phyloP scores from a whole-genome alignment of 2,113 vertebrate species.

The Ailurus styani region DNA sequence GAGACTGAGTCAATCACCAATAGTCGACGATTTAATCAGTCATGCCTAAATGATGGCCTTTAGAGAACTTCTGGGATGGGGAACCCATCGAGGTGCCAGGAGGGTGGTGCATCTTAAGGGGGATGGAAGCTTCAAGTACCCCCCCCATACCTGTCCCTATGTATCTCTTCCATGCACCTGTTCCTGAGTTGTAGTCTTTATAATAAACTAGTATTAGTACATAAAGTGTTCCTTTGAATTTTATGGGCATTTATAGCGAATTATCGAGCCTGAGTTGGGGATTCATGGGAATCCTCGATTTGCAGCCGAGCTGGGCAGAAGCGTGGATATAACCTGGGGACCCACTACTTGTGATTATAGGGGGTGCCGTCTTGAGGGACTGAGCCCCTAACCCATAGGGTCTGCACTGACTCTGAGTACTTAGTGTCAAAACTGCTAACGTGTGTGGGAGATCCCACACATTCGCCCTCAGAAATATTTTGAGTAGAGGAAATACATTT shows the following conservation, averaged over 20 bases:
- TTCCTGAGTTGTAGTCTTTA: background rate
- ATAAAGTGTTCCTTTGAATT: background rate
- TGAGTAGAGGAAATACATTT: background rate
- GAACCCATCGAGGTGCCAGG: too few species aligned
- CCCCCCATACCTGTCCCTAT: background rate
- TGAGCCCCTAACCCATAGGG: background rate
- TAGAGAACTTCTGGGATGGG: background rate
- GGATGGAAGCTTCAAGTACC: fast-evolving
- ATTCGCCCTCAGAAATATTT: background rate
- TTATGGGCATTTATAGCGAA: background rate
- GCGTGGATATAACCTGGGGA: background rate
- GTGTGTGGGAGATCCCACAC: too few species aligned
- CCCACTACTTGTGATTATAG: background rate
- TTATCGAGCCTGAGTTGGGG: background rate
- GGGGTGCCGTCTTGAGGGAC: background rate
- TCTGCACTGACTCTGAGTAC: background rate
- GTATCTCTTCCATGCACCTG: background rate
- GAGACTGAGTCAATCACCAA: background rate
- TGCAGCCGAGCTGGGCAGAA: background rate
- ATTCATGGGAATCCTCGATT: background rate
- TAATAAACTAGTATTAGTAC: background rate
- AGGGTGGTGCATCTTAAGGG: background rate
- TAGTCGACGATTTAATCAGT: background rate
- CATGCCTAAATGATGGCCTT: background rate
- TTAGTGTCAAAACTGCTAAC: background rate